Base-by-base conservation (phyloP, 2,113 vertebrate genomes). In the Phodopus roborovskii region DNA sequence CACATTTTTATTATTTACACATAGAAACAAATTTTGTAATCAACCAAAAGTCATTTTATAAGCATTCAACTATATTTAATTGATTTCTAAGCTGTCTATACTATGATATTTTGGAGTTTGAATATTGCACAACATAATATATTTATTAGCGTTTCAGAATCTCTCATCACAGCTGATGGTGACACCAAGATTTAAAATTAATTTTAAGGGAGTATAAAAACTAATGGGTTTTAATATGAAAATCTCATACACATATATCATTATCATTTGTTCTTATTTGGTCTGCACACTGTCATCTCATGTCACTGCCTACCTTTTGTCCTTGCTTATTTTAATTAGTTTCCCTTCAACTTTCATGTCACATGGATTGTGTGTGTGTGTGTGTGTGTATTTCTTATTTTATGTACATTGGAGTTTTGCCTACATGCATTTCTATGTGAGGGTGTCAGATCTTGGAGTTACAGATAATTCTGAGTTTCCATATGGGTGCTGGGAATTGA, bases 301-400 rank as follows among this genome's bases (percentile, higher is more conserved):
- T 48, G 39, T 33, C 3, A 2, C 0, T 20, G 10, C 11, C 3
- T 4, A 7, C 19, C 17, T 22, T 68, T 22, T 50, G 19, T 50
- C 36, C 11, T 50, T 7, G 5, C 19, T 64, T 84, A 17, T 84
- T 45, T 70, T 30, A 70, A 3, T 24, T 50, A 70, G 42, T 15
- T 22, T 12, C 19, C 5, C 17, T 33, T 68, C 30, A 68, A 1
- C 60, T 66, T 85, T 33, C 30, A 12, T 22, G 3, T 62, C 3
- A 3, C 13, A 17, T 66, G 39, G 12, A 64, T 4, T 84, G 13
- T 56, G 17, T n/a, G n/a, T n/a, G n/a, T n/a, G n/a, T n/a, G n/a
- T n/a, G n/a, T n/a, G n/a, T n/a, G n/a, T n/a, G n/a, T n/a, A n/a
- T n/a, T n/a, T n/a, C n/a, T n/a, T n/a, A n/a, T n/a, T n/a, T n/a